Conservation (phyloP, 2,888 invertebrate genomes). For the Brachypterus glaber region DNA sequence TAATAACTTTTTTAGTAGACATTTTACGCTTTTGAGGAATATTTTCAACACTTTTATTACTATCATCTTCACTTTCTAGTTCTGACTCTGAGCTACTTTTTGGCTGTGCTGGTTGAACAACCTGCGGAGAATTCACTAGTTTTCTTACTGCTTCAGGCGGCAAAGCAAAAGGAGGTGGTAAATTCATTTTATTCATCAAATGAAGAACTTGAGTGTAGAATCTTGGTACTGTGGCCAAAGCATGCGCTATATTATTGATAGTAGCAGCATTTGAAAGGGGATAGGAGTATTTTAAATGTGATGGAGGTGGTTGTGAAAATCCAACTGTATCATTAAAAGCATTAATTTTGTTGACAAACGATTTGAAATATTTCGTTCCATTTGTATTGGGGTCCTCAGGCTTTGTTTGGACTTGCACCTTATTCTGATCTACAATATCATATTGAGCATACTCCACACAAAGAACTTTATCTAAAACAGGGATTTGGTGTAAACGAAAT, state of each 20-base stretch:
- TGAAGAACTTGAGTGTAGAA: constrained; percentile 82
- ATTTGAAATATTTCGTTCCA: constrained; percentile 45
- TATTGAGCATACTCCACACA: constrained; percentile 63
- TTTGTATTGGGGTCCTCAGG: constrained; percentile 36
- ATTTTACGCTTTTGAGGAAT: constrained; percentile 42
- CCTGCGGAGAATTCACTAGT: constrained; percentile 39
- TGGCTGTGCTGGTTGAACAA: constrained; percentile 24
- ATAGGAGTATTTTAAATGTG: constrained; percentile 69
- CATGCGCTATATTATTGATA: constrained; percentile 67
- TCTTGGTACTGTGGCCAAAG: constrained; percentile 63
- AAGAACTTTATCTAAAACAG: constrained; percentile 56
- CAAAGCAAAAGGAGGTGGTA: constrained; percentile 69
- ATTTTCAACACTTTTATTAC: constrained; percentile 33
- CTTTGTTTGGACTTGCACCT: constrained; percentile 33
- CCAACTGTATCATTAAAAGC: constrained; percentile 50
- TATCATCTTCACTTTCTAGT: constrained; percentile 51
- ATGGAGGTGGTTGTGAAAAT: constrained; percentile 67
- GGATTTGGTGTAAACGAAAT: constrained; percentile 62
- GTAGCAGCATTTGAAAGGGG: constrained; percentile 64
- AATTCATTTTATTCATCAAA: constrained; percentile 91
- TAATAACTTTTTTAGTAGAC: constrained; percentile 42
- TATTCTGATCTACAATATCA: constrained; percentile 40
- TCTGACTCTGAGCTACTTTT: constrained; percentile 48
- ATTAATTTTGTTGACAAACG: constrained; percentile 50
- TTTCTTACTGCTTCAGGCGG: constrained; percentile 36